phyloP scores from a whole-genome alignment of 2,888 invertebrate genomes.

The Mythimna albipuncta region DNA sequence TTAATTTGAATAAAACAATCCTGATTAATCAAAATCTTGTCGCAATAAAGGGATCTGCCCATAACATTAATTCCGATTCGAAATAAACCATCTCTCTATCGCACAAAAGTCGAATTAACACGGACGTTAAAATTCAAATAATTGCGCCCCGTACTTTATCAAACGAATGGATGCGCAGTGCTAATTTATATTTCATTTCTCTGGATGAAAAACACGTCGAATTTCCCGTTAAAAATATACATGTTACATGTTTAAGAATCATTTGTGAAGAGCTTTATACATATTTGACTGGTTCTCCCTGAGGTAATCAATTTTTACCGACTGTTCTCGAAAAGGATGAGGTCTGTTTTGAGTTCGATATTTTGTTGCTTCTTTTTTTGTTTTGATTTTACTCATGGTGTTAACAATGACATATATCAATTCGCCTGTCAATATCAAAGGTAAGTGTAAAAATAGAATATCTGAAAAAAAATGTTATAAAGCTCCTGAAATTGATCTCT shows the following conservation, averaged over 20 bases:
- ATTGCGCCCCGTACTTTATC: conserved; percentile 55
- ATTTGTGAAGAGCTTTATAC: conserved; percentile 47
- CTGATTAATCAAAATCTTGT: conserved; percentile 40
- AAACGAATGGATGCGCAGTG: conserved; percentile 48
- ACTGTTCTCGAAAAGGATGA: conserved; percentile 12
- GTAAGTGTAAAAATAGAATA: too few species aligned
- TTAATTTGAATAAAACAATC: conserved; percentile 15
- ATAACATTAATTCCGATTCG: conserved; percentile 29
- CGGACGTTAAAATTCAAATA: conserved; percentile 59
- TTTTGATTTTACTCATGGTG: neutral
- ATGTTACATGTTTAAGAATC: conserved; percentile 51
- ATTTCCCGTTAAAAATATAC: conserved; percentile 47
- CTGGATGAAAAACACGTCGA: conserved; percentile 32
- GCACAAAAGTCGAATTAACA: conserved; percentile 51
- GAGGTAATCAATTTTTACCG: conserved; percentile 52
- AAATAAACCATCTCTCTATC: conserved; percentile 38
- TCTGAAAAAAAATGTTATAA: too few species aligned
- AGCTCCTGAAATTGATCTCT: neutral
- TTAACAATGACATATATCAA: neutral
- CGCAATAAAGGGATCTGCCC: conserved; percentile 7
- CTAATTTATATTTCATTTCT: conserved; percentile 64
- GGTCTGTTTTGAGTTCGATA: conserved; percentile 14
- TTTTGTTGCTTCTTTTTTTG: conserved; percentile 9
- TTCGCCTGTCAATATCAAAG: neutral
- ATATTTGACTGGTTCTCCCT: conserved; percentile 47